Evolutionary conservation across 2,113 vertebrate species (phyloP).

Genomic region (Ranitomeya variabilis): DNA sequence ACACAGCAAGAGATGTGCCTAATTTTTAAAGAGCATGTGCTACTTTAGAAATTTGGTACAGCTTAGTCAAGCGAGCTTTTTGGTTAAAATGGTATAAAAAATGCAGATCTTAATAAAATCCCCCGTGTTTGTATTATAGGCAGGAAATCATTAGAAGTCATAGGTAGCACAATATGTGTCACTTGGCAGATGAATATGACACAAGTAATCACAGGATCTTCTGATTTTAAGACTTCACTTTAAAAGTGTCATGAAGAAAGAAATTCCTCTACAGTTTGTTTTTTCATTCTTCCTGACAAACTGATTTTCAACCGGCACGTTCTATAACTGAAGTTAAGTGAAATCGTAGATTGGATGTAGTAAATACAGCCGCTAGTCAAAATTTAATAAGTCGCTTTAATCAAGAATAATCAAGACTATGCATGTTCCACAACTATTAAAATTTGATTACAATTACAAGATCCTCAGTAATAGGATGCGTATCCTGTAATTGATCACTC

Average conservation of each 20-base stretch:
- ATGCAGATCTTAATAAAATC: too few relatives aligned
- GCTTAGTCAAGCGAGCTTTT: too few relatives aligned
- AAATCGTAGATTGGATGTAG: constrained; percentile 50
- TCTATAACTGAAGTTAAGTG: constrained; percentile 38
- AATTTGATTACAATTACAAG: constrained; percentile 59
- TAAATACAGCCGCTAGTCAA: constrained; percentile 55
- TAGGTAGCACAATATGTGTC: background rate
- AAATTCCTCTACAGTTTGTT: background rate
- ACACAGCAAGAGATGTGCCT: too few relatives aligned
- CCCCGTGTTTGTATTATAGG: too few relatives aligned
- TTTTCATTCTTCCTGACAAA: constrained; percentile 5
- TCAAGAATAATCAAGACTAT: constrained; percentile 57
- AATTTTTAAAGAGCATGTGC: too few relatives aligned
- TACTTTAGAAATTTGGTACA: too few relatives aligned
- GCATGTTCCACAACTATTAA: constrained; percentile 56
- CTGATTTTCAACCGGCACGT: constrained; percentile 26
- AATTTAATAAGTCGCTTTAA: constrained; percentile 58
- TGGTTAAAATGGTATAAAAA: too few relatives aligned
- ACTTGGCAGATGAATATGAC: background rate
- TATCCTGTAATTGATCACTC: constrained; percentile 52
- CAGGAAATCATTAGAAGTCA: background rate
- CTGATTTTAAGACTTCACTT: background rate
- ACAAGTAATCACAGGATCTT: background rate
- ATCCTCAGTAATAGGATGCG: constrained; percentile 54
- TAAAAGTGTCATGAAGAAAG: background rate